Evolutionary conservation across 2,888 invertebrate genomes (phyloP).

Genomic region (Macaria liturata): DNA sequence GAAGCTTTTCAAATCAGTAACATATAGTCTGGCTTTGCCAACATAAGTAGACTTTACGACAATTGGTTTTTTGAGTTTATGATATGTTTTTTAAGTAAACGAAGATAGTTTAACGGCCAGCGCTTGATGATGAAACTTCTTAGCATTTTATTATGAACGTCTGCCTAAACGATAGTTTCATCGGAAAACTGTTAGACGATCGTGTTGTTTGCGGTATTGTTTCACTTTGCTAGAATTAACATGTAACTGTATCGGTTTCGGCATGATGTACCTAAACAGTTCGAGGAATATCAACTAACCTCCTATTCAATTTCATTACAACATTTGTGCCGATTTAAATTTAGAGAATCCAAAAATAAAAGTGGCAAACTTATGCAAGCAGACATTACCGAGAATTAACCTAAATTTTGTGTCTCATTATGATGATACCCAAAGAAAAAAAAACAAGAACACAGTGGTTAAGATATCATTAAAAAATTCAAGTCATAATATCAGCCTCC

Average conservation of each 20-base stretch:
- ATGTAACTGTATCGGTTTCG: constrained; percentile 25
- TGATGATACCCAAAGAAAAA: too few species aligned
- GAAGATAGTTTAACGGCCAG: constrained; percentile 57
- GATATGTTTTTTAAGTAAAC: constrained; percentile 30
- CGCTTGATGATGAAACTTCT: constrained; percentile 48
- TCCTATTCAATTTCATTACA: too few species aligned
- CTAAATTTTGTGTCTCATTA: too few species aligned
- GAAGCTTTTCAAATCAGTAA: constrained; percentile 31
- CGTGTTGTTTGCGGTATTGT: constrained; percentile 41
- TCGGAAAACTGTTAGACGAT: constrained; percentile 42
- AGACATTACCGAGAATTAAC: too few species aligned
- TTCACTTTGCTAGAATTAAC: constrained; percentile 28
- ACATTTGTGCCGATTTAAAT: too few species aligned
- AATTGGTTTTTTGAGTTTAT: too few species aligned
- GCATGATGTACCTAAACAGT: neutral
- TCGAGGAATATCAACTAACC: too few species aligned
- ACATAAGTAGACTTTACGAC: constrained; percentile 20
- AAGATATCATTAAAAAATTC: too few species aligned
- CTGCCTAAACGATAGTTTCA: constrained; percentile 45
- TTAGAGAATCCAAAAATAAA: too few species aligned
- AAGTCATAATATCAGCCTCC: too few species aligned
- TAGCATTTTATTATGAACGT: constrained; percentile 53
- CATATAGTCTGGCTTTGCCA: constrained; percentile 37
- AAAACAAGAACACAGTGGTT: too few species aligned
- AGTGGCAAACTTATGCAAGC: too few species aligned